Evolutionary conservation across 2,113 vertebrate species (phyloP), one percentile per base, ranked within the genome.

Genomic region (Platichthys stellatus): DNA sequence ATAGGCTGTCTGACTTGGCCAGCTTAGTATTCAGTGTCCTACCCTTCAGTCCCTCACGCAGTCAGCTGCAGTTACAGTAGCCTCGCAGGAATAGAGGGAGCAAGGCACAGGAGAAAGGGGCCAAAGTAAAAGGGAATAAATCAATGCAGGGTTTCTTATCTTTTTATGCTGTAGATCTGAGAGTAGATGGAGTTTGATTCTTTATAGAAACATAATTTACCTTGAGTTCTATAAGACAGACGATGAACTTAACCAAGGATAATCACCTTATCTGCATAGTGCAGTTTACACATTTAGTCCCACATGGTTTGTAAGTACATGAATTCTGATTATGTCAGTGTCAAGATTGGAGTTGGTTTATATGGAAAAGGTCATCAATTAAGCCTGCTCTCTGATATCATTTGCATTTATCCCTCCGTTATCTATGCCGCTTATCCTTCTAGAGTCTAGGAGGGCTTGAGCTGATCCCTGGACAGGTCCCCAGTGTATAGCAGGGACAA

Each of bases 21-120:
- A 79, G 60, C 28, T 89, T 86, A 61, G 79, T 80, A 80, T 87
- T 85, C 83, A 67, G 63, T 86, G 62, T 67, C 72, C 53, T 88
- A 86, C 84, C 70, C 83, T 85, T 82, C 72, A 77, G 83, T 76
- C 66, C 57, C 66, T 72, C 84, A 68, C 80, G 74, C 78, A 90
- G 78, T 74, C 76, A 66, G 63, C 74, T 81, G 75, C 78, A 89
- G 80, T 61, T 86, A 74, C 68, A 79, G 53, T 71, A 61, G 51
- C 73, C 78, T 78, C 65, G 1, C 2, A 71, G 78, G 79, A 75
- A 75, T 10, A 63, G 17, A 63, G 65, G 38, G 63, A 74, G 66
- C 56, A 80, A 47, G 62, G 53, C 45, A 21, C 40, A 61, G 13
- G 17, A 59, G 60, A 78, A 86, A 67, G n/a, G 70, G 69, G 66